Base-by-base conservation (phyloP, 2,797 vertebrate genomes). In the Malacoraja senta region DNA sequence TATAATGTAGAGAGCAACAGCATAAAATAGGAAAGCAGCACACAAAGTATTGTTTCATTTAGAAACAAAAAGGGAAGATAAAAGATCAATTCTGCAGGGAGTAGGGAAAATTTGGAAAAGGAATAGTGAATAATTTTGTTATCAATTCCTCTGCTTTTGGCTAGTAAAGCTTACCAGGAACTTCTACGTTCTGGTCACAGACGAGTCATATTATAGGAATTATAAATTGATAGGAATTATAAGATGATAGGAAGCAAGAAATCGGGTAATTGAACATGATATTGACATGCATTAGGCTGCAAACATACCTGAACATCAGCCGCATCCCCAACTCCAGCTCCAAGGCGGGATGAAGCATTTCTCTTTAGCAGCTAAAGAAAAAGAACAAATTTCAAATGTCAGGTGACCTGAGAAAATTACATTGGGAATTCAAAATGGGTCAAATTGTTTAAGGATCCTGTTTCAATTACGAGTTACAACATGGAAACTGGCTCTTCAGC, bases 341-440 rank as follows among this genome's bases (percentile, higher is more conserved):
- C 98, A 15, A 99, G 97, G 93, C 98, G 97, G 94, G 97, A 96
- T 93, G 98, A 98, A 96, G 98, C 97, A 32, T 98, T 99, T 96
- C 98, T 97, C 97, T 98, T 99, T 95, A 99, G 98, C 97, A 99
- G 97, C 98, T 99, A 96, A 93, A 13, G 76, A 3, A 78, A 94
- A 94, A 32, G 29, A 15, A 35, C 12, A 93, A 93, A 58, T 24
- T 19, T 61, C 29, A 86, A 58, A 76, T 77, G 74, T 32, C 26
- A 32, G 6, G 80, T 7, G 13, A 65, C 8, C 32, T 86, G 29
- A 65, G 17, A 68, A 88, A 68, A 63, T 15, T 63, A 86, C 3
- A 1, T 44, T 44, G 63, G 26, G 10, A 9, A 61, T 61, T 65
- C 63, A 63, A 86, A 3, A 83, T 61, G n/a, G 29, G 15, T 19